These are phyloP conservation scores for Phalacrocorax carbo DNA, from an alignment of 2,113 vertebrate genomes.

Conservation along the genomic window DNA sequence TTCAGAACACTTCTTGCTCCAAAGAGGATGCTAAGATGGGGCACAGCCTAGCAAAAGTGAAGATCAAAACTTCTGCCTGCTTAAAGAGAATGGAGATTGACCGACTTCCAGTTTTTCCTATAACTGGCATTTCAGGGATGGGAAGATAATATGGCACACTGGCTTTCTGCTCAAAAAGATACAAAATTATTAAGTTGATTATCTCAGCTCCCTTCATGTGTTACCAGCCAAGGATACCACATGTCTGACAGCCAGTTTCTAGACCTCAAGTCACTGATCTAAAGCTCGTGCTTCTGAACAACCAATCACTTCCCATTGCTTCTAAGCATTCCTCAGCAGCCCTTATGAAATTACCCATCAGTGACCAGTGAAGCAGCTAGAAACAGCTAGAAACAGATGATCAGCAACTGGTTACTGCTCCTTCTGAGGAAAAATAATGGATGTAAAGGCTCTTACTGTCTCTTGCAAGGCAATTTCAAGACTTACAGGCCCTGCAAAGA, in stretches of 20 bases:
- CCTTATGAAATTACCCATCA: not conserved
- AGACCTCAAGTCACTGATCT: not conserved
- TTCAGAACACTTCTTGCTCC: not conserved
- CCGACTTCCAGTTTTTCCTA: not conserved
- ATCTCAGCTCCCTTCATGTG: not conserved
- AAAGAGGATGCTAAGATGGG: not conserved
- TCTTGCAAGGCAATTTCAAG: not conserved
- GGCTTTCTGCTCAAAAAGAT: not conserved
- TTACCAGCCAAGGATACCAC: not conserved
- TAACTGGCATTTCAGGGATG: not conserved
- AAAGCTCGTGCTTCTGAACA: not conserved
- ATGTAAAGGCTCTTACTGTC: not conserved
- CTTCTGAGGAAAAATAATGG: not conserved
- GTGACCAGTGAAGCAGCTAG: not conserved
- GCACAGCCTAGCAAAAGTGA: not conserved
- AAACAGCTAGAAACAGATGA: accelerated
- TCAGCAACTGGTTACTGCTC: not conserved
- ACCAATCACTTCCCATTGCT: not conserved
- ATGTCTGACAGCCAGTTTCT: not conserved
- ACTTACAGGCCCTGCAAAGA: not conserved
- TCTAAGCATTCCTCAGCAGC: not conserved
- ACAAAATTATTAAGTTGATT: not conserved
- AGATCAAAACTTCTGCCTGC: not conserved
- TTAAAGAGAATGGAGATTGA: not conserved
- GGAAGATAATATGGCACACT: not conserved